A percentile compares a stretch with the other conserved stretches of the same genome.
These are phyloP conservation scores for Phlogophora meticulosa DNA, from an alignment of 2,888 invertebrate species.

Conservation along the genomic window DNA sequence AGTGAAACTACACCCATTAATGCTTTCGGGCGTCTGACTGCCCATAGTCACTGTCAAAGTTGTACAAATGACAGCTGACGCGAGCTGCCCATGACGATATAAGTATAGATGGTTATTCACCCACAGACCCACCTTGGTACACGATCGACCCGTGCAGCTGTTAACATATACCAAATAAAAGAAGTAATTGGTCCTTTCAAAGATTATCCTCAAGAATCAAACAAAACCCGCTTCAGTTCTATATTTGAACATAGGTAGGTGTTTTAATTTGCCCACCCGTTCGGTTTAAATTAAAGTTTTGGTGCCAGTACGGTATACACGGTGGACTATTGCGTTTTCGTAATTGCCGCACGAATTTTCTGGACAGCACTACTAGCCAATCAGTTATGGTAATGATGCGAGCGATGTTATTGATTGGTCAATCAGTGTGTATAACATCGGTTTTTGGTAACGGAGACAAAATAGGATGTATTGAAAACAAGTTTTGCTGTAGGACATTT, in stretches of 20 bases:
- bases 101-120: no score
- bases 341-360: slow-evolving; percentile 66
- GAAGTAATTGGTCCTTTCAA: no score
- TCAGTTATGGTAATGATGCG: slow-evolving; percentile 86
- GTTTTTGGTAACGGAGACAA: neutral
- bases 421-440: slow-evolving; percentile 65
- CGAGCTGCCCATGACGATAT: no score
- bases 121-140: no score
- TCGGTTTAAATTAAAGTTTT: slow-evolving; percentile 77
- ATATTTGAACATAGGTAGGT: slow-evolving; percentile 30
- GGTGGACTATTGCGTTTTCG: slow-evolving; percentile 41
- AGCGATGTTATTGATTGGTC: slow-evolving; percentile 76
- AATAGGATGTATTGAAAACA: slow-evolving; percentile 4
- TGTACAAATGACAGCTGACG: no score
- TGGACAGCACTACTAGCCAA: slow-evolving; percentile 68
- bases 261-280: slow-evolving; percentile 76
- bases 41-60: no score
- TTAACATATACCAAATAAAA: no score
- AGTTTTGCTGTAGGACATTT: neutral
- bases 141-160: no score
- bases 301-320: slow-evolving; percentile 72
- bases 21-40: no score
- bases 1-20: no score
- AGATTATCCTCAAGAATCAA: no score
- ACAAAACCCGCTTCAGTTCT: no score